Base-by-base conservation (phyloP, 2,888 invertebrate species). In the Caenorhabditis afra region DNA sequence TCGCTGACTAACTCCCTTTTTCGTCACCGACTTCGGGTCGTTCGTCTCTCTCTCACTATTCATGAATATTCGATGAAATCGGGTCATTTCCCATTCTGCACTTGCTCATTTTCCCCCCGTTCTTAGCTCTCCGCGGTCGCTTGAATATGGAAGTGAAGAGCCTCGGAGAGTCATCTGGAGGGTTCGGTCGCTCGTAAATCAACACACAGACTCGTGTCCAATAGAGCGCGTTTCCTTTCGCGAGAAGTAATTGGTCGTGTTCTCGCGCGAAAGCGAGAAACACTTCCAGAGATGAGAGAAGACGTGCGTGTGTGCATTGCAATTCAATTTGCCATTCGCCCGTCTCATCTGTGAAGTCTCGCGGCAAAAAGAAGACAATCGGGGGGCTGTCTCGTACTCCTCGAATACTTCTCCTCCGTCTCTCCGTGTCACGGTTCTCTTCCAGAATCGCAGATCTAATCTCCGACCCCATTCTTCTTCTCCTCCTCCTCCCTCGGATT, bases 341-440 rank as follows among this genome's bases (percentile, higher is more conserved):
- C 53, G 65, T 23, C 55, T 65, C 55, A 65, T 65, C 44, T 65
- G 65, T 65, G 64, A 64, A 65, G 44, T 29, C 53, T 65, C 55
- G 44, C 53, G 22, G 16, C n/a, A 64, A 53, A 20, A 7, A 62
- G 39, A 62, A 50, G 62, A 65, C 29, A 55, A 52, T 52, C 52
- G 52, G 29, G 49, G 37, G 18, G 35, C 1, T 12, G 50, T 23
- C 50, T 29, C 29, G 29, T 29, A 29, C 29, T 29, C 29, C 4
- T 29, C 29, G 29, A 29, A 29, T 29, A 29, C 29, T 29, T 29
- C 29, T 29, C 29, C 29, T 3, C 7, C 20, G 10, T 7, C 18
- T 45, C 52, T 64, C n/a, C n/a, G 29, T 14, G 23, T 16, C 49
- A 53, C 53, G 39, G 16, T 23, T 20, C n/a, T 8, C 62, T 35